Conservation (phyloP, 1,140 invertebrate genomes). For the Homalodisca vitripennis region DNA sequence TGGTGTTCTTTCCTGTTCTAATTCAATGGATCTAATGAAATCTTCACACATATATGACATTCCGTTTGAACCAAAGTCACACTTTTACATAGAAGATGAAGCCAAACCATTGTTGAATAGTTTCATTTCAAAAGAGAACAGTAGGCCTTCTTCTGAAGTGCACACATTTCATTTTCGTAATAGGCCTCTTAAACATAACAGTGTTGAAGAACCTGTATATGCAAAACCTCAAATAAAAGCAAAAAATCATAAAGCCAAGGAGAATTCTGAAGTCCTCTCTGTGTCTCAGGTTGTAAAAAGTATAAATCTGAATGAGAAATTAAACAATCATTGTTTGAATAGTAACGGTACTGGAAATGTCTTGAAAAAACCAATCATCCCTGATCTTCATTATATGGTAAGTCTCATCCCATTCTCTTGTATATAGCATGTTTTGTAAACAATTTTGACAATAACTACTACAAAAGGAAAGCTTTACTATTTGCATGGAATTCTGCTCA, state of each 20-base stretch:
- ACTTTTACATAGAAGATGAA: conserved; percentile 2
- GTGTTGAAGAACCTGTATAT: not conserved
- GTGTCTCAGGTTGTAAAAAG: conserved; percentile 11
- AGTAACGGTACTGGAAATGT: not conserved
- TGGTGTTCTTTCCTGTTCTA: conserved; percentile 16
- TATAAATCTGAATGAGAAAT: not conserved
- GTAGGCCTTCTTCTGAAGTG: not conserved
- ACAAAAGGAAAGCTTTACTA: no score
- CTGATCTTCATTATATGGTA: conserved; percentile 19
- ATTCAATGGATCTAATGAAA: conserved; percentile 12
- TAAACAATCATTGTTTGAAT: no score
- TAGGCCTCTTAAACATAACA: not conserved
- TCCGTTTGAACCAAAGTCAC: conserved; percentile 18
- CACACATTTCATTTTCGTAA: not conserved
- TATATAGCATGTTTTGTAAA: no score
- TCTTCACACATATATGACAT: conserved; percentile 27
- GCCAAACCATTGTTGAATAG: not conserved
- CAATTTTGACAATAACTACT: no score
- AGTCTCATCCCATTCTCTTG: no score
- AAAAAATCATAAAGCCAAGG: not conserved
- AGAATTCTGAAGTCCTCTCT: not conserved
- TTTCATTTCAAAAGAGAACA: not conserved
- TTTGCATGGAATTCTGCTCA: no score
- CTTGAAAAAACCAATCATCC: not conserved
- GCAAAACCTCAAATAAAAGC: not conserved